phyloP scores from a whole-genome alignment of 2,888 invertebrate species.

The Nomada ruficornis region DNA sequence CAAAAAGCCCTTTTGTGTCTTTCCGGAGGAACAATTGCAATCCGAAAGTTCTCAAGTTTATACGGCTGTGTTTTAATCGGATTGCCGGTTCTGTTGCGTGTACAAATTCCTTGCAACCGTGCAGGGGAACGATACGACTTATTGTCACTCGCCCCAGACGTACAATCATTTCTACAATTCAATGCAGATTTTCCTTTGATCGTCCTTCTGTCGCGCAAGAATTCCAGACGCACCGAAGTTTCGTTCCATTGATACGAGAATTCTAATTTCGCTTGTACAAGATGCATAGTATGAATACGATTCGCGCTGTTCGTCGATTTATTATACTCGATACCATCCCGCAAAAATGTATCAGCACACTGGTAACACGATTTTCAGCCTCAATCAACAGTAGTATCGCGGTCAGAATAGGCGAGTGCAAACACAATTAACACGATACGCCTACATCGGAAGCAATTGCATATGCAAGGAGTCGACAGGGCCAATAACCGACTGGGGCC shows the following conservation, averaged over 20 bases:
- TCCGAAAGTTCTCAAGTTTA: constrained; percentile 55
- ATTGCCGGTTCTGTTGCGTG: constrained; percentile 46
- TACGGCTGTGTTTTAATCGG: constrained; percentile 61
- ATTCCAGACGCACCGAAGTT: not conserved
- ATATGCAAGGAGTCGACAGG: constrained; percentile 57
- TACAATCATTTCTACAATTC: constrained; percentile 29
- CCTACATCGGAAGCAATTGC: constrained; percentile 39
- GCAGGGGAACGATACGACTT: constrained; percentile 41
- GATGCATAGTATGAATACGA: too few species aligned
- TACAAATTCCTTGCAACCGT: constrained; percentile 45
- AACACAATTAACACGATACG: constrained; percentile 52
- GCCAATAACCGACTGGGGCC: constrained; percentile 44
- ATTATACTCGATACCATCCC: too few species aligned
- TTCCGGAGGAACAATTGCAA: constrained; percentile 59
- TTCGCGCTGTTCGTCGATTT: too few species aligned
- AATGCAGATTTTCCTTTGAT: constrained; percentile 1
- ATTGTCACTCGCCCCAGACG: constrained; percentile 17
- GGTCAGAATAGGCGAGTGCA: constrained; percentile 32
- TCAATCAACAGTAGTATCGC: constrained; percentile 31
- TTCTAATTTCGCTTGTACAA: not conserved
- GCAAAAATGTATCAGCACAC: not conserved
- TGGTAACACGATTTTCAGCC: constrained; percentile 40
- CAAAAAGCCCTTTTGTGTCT: constrained; percentile 68
- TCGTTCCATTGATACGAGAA: not conserved
- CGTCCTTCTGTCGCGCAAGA: not conserved